Percentiles rank a stretch among this genome's conserved stretches.
phyloP scores from a whole-genome alignment of 2,888 invertebrate genomes.

The Xestia ashworthii region DNA sequence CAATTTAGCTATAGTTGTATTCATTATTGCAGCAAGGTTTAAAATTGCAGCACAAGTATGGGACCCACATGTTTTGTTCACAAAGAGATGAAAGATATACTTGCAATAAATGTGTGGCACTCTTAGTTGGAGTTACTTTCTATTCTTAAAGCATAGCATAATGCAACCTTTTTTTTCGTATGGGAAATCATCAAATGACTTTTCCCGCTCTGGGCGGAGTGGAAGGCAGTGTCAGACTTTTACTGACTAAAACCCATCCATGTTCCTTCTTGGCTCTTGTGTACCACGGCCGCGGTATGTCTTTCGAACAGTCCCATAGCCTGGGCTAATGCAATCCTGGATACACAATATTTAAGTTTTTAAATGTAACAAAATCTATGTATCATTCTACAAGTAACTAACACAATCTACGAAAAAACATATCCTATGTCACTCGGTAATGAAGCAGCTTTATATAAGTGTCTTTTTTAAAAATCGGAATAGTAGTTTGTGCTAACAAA shows the following conservation, averaged over 20 bases:
- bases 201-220: too few relatives aligned
- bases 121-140: not conserved
- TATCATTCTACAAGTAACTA: not conserved
- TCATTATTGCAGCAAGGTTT: not conserved
- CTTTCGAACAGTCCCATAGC: too few relatives aligned
- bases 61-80: not conserved
- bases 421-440: not conserved
- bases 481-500: too few relatives aligned
- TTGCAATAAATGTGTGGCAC: conserved; percentile 34
- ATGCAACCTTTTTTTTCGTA: too few relatives aligned
- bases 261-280: too few relatives aligned
- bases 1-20: not conserved
- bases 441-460: not conserved
- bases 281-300: too few relatives aligned
- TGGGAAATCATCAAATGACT: too few relatives aligned
- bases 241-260: too few relatives aligned
- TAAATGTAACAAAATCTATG: not conserved
- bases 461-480: not conserved
- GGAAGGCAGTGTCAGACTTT: too few relatives aligned
- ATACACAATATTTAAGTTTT: not conserved
- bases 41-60: not conserved
- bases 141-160: not conserved
- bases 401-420: not conserved
- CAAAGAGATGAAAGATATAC: conserved; percentile 28
- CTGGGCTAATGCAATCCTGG: too few relatives aligned